phyloP scores from a whole-genome alignment of 2,797 vertebrate species.

The Nannoperca australis region DNA sequence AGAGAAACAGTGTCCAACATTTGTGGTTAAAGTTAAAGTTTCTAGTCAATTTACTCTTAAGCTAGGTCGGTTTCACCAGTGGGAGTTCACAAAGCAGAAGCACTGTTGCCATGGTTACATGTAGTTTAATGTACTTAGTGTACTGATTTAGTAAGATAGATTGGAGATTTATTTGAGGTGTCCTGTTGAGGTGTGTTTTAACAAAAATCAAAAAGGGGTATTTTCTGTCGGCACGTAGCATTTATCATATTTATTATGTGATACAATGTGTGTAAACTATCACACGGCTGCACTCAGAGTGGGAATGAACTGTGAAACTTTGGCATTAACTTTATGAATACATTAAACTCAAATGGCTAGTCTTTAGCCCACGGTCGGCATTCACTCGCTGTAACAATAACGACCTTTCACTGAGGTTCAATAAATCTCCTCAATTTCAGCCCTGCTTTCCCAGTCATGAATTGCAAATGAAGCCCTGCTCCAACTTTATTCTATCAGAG shows the following conservation, averaged over 20 bases:
- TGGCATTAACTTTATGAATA: slow-evolving; percentile 73
- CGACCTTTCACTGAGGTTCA: slow-evolving; percentile 72
- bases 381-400: slow-evolving; percentile 48
- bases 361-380: slow-evolving; percentile 61
- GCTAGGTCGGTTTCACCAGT: neutral
- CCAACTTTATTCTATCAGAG: slow-evolving; percentile 68
- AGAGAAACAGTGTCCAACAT: no score
- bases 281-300: slow-evolving; percentile 8
- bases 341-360: slow-evolving; percentile 68
- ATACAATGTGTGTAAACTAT: slow-evolving; percentile 10
- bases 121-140: neutral
- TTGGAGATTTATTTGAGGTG: neutral
- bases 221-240: neutral
- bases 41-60: neutral
- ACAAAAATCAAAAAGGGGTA: neutral
- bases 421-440: slow-evolving; percentile 75
- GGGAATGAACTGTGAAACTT: slow-evolving; percentile 61
- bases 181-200: neutral
- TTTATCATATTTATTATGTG: neutral
- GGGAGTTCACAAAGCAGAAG: neutral
- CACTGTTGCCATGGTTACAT: neutral
- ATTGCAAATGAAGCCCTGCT: slow-evolving; percentile 81
- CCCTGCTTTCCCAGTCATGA: slow-evolving; percentile 73
- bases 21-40: neutral
- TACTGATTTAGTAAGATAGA: neutral